Evolutionary conservation across 2,113 vertebrate species (phyloP), one percentile per base, ranked within the genome.

Genomic region (Catharus minimus): DNA sequence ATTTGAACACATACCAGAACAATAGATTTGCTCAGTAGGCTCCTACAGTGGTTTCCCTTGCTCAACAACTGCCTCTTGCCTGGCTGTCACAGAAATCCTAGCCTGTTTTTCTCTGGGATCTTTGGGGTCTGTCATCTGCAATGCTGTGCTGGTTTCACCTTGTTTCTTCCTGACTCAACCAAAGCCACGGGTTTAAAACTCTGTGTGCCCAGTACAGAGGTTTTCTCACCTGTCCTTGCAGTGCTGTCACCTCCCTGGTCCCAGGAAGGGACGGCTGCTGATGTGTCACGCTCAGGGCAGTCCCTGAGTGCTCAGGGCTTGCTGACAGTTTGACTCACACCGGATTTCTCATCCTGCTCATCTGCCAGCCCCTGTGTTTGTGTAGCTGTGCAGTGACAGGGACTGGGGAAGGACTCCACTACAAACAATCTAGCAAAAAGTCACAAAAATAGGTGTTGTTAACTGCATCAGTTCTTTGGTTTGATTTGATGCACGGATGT

Each of bases 101-200:
- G 26, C 36, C 11, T 2, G 0, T 53, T 81, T 56, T 56, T 43
- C 50, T 75, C 23, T 16, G 58, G 60, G 53, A 56, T 82, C 49
- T 66, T 67, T 53, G 62, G 28, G 60, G 26, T 30, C 79, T 86
- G 53, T 82, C 57, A 53, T 69, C 69, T 66, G 36, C 38, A n/a
- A n/a, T 38, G 49, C 28, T 0, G 0, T 28, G 5, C 49, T 66
- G 33, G 4, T 65, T 93, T 87, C 0, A 0, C 43, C 67, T 91
- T 24, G 24, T 58, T 92, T 89, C 58, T 61, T 69, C 74, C 67
- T 13, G 23, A 58, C 47, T 73, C 47, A 52, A 27, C 30, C 11
- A 27, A 61, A 68, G 30, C 46, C 39, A 13, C 13, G 8, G 62
- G 39, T 50, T 67, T 55, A 41, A n/a, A 38, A 10, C 69, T 52